Conservation (phyloP, 2,888 invertebrate species). For the Rutpela maculata region DNA sequence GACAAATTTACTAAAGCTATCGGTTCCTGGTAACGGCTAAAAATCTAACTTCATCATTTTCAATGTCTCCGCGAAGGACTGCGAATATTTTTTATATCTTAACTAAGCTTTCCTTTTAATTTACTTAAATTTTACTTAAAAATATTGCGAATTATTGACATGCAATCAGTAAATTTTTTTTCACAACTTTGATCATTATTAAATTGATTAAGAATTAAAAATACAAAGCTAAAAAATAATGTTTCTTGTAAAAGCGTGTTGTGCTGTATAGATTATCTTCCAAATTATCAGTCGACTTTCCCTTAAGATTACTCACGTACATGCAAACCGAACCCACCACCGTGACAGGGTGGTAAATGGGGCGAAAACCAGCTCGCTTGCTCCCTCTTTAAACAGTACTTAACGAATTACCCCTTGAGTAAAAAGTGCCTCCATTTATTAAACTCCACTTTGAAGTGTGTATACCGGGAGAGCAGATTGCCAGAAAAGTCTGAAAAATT, state of each 20-base stretch:
- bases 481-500: no score
- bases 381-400: conserved; percentile 23
- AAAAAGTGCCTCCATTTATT: conserved; percentile 39
- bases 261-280: background rate
- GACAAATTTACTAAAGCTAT: no score
- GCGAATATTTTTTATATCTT: no score
- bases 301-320: conserved; percentile 42
- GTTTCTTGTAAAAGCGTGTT: background rate
- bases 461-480: background rate
- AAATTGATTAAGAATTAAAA: no score
- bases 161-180: no score
- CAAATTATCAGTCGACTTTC: conserved; percentile 24
- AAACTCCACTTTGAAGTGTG: conserved; percentile 15
- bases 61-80: no score
- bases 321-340: conserved; percentile 17
- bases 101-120: no score
- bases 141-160: no score
- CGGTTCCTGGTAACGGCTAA: no score
- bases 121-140: no score
- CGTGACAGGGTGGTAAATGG: conserved; percentile 40
- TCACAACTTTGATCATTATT: no score
- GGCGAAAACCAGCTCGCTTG: conserved; percentile 34
- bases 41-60: no score
- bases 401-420: conserved; percentile 35
- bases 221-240: background rate